Base-by-base conservation (phyloP, 2,797 vertebrate genomes). In the Aeoliscus strigatus region DNA sequence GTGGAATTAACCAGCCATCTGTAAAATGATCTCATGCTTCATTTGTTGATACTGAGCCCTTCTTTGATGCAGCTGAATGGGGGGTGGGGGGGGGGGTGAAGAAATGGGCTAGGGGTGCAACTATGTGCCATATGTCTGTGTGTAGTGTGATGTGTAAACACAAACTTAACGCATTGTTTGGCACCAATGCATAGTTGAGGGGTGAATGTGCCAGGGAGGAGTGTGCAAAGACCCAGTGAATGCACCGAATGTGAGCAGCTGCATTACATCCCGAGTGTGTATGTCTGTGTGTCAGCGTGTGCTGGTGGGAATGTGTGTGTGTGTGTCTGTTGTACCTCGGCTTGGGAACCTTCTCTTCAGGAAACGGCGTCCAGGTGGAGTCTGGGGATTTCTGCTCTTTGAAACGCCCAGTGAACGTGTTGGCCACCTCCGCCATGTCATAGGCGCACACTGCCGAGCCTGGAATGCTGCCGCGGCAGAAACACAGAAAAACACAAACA, bases 351-450 rank as follows among this genome's bases (percentile, higher is more conserved):
- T 83, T 88, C 27, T 99, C 96, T 14, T 98, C 96, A 26, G 96
- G 94, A 77, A 98, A 91, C 27, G 96, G 93, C 2, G 96, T 99
- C 96, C 96, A 98, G 26, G 94, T 97, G 52, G 96, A 97, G 73
- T 99, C 95, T 0, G 93, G 90, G 50, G 94, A 98, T 83, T 98
- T 98, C 80, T 98, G 96, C 55, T 99, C 96, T 76, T 98, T 99
- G 88, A 99, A 99, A 72, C 96, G 91, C 36, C 96, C 94, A 8
- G 92, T 95, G 73, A 99, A 98, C 5, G 95, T 91, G 60, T 71
- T 91, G 70, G 94, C 93, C 52, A 98, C 88, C 52, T 98, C 96
- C 14, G 84, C 85, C 95, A 98, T 96, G 84, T 99, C 94, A 48
- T 98, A 99, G 55, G 93, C 96, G 45, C 96, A 99, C 44, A 99